Evolutionary conservation across 2,113 vertebrate species (phyloP).

Genomic region (Epinephelus fuscoguttatus): DNA sequence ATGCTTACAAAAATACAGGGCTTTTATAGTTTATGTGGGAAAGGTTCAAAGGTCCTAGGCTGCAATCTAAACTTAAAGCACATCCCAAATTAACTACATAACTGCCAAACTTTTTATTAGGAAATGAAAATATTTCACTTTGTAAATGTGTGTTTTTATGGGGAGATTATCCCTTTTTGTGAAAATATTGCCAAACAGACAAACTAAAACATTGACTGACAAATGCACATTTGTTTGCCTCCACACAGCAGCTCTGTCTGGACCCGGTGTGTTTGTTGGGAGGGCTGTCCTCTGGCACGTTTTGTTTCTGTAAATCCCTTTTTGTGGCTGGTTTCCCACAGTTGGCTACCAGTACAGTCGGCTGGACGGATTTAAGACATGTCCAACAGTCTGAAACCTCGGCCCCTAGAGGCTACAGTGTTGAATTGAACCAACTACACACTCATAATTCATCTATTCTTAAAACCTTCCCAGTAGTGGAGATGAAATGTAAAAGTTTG

Average conservation of each 20-base stretch:
- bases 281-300: slow-evolving; percentile 10
- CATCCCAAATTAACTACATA: background rate
- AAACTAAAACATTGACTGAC: background rate
- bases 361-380: slow-evolving; percentile 23
- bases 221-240: slow-evolving; percentile 28
- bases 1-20: background rate
- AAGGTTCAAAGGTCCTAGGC: background rate
- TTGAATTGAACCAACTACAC: background rate
- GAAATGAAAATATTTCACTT: background rate
- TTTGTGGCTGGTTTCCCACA: slow-evolving; percentile 36
- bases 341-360: slow-evolving; percentile 21
- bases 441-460: background rate
- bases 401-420: background rate
- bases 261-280: slow-evolving; percentile 11
- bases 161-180: background rate
- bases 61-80: background rate
- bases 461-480: background rate
- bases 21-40: background rate
- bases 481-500: background rate
- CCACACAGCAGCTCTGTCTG: slow-evolving; percentile 32
- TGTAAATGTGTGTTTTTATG: background rate
- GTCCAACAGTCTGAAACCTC: slow-evolving; percentile 15
- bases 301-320: slow-evolving; percentile 33
- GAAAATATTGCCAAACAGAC: slow-evolving; percentile 14
- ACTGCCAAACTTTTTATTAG: no score